phyloP scores from a whole-genome alignment of 1,140 invertebrate genomes.

The Eriosoma lanigerum region DNA sequence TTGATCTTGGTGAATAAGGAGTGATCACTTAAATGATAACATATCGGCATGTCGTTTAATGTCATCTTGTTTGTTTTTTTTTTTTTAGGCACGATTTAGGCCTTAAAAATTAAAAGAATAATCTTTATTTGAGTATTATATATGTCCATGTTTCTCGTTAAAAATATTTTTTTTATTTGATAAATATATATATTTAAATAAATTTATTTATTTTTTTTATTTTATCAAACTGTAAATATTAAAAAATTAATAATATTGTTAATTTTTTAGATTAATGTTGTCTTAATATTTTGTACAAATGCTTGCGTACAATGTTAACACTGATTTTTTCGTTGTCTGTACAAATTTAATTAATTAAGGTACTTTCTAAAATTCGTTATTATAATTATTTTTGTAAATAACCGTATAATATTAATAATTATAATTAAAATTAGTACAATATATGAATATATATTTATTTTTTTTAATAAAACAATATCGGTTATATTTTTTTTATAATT shows the following conservation, averaged over 20 bases:
- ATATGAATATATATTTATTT: slow-evolving; percentile 16
- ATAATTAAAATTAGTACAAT: slow-evolving; percentile 15
- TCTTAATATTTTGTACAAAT: slow-evolving; percentile 23
- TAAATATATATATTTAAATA: slow-evolving; percentile 51
- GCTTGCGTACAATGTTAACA: slow-evolving; percentile 24
- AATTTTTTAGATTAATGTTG: slow-evolving; percentile 37
- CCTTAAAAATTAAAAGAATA: slow-evolving; percentile 33
- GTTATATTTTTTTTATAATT: slow-evolving; percentile 9
- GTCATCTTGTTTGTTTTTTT: background rate
- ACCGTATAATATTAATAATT: slow-evolving; percentile 32
- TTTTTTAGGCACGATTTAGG: slow-evolving; percentile 38
- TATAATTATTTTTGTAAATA: slow-evolving; percentile 44
- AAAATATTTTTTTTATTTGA: slow-evolving; percentile 46
- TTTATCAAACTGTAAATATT: slow-evolving; percentile 39
- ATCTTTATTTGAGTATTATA: slow-evolving; percentile 48
- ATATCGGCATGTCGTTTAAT: slow-evolving; percentile 17
- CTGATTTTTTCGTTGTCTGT: slow-evolving; percentile 38
- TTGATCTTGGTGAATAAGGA: slow-evolving; percentile 63
- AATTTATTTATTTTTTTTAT: slow-evolving; percentile 36
- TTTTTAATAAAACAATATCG: background rate
- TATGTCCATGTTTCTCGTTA: slow-evolving; percentile 50
- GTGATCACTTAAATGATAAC: slow-evolving; percentile 8
- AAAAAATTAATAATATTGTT: slow-evolving; percentile 49
- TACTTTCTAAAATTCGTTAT: slow-evolving; percentile 15
- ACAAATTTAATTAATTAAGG: slow-evolving; percentile 10